Percentiles rank a stretch among this genome's conserved stretches.
phyloP scores from a whole-genome alignment of 35 echinoderm and acorn worm genomes.

The Ophiothrix spiculata region DNA sequence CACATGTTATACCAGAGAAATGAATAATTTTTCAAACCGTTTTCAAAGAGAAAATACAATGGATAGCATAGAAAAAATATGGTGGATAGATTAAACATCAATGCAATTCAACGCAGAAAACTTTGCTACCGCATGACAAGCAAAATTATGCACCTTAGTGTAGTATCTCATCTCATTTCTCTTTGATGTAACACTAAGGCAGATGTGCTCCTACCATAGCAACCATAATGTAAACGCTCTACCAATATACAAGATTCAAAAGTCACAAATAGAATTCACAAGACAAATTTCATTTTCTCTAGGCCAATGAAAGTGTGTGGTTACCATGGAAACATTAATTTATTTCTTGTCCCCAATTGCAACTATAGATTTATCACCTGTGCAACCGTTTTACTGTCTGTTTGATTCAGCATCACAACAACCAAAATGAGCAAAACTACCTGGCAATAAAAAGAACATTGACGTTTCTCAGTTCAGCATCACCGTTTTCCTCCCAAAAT shows the following conservation, averaged over 20 bases:
- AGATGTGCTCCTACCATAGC: background rate
- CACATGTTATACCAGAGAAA: background rate
- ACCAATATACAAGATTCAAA: background rate
- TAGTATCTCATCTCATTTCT: too few species aligned
- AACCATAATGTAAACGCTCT: background rate
- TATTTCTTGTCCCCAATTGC: background rate
- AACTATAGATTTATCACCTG: background rate
- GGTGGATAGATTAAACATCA: too few species aligned
- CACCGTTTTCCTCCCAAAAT: background rate
- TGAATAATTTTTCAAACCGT: background rate
- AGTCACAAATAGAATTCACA: background rate
- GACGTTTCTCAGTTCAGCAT: background rate
- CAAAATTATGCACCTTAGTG: too few species aligned
- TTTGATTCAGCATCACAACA: background rate
- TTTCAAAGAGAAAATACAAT: background rate
- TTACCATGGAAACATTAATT: background rate
- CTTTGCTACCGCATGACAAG: too few species aligned
- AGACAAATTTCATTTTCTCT: conserved; percentile 16
- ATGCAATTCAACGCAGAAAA: too few species aligned
- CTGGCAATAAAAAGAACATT: background rate
- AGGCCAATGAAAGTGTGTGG: background rate
- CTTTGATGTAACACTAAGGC: background rate
- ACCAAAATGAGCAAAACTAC: background rate
- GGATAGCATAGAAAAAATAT: background rate
- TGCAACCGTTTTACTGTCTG: background rate